Evolutionary conservation across 2,888 invertebrate species (phyloP).

Genomic region (Griposia aprilina): DNA sequence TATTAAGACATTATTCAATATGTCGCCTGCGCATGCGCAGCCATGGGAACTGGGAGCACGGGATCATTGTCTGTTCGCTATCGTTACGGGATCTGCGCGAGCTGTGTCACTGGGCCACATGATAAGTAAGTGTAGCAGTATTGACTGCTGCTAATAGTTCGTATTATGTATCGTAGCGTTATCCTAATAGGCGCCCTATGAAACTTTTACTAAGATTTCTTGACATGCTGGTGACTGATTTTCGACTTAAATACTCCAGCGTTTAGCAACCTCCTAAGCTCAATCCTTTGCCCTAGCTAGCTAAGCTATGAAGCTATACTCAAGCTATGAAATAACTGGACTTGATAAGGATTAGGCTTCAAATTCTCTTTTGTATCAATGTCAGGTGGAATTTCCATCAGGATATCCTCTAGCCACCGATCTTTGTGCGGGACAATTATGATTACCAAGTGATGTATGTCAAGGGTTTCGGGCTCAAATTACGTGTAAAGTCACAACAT

Average conservation of each 20-base stretch:
- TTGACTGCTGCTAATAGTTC: not conserved
- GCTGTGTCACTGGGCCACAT: slow-evolving; percentile 60
- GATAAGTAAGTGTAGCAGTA: slow-evolving; percentile 16
- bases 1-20: slow-evolving; percentile 55
- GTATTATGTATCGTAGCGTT: not conserved
- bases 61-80: slow-evolving; percentile 50
- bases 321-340: not conserved
- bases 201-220: not conserved
- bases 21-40: slow-evolving; percentile 24
- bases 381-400: not conserved
- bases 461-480: slow-evolving; percentile 51
- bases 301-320: not conserved
- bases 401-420: slow-evolving; percentile 4
- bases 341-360: not conserved
- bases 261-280: not conserved
- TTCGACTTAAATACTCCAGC: not conserved
- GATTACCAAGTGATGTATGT: slow-evolving; percentile 38
- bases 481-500: slow-evolving; percentile 34
- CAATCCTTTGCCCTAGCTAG: not conserved
- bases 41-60: slow-evolving; percentile 48
- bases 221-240: not conserved
- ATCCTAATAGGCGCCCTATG: too few relatives aligned
- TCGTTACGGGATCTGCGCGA: slow-evolving; percentile 51
- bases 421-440: slow-evolving; percentile 14
- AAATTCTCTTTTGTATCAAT: not conserved